Evolutionary conservation across 2,888 invertebrate genomes (phyloP), one percentile per base, ranked within the genome.

Genomic region (Lacanobia wlatinum): DNA sequence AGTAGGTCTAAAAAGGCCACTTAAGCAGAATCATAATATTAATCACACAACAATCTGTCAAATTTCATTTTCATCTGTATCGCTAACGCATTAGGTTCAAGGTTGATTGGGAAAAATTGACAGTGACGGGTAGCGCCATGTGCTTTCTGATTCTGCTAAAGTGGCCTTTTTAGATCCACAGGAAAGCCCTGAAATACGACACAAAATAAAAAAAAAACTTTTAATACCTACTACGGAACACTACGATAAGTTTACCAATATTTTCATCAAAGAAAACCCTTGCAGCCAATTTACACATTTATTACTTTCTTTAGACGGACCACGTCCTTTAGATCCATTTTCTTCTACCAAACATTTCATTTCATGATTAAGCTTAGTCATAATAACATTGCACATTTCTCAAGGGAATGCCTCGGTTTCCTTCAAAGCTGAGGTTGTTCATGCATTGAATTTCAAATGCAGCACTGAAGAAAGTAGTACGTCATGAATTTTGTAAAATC

Each of bases 371-470:
- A 62, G 78, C 80, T 83, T 56, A 48, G 72, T 76, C 72, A 65
- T 80, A 80, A 74, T 81, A 80, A 74, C 73, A 73, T 66, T 18
- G 60, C 53, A 75, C 23, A 75, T 75, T 82, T 85, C 83, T 72
- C 80, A 9, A 18, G 80, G 65, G 84, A 66, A 50, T 28, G 23
- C 40, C 66, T 63, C 68, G 71, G 71, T 68, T 84, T 73, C 59
- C 75, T 60, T 71, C 61, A 40, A 73, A 50, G 63, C 77, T 66
- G 58, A 76, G 74, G 73, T 80, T 80, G 73, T 70, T 74, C 84
- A 82, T 83, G 82, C 76, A 72, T 71, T 74, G 84, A 84, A 83
- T 83, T 76, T 81, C 67, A 78, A 66, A 84, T 82, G 67, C 64
- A 65, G 56, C 55, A 40, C 43, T 28, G 38, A 72, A 65, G 67